Evolutionary conservation across 2,888 invertebrate genomes (phyloP).

Genomic region (Blastobasis adustella): DNA sequence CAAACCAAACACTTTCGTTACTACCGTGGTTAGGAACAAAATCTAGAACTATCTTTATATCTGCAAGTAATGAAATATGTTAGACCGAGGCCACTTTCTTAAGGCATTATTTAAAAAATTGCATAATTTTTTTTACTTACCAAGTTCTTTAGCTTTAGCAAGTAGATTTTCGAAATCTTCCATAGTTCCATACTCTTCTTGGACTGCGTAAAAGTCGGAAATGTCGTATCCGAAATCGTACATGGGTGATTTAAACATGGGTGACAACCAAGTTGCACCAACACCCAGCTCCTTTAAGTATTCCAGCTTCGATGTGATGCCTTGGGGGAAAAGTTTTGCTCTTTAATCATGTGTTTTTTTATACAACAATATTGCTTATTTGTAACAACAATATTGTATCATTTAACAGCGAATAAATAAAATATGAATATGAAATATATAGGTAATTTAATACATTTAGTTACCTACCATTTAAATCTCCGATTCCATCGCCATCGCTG

Average conservation of each 20-base stretch:
- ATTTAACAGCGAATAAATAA: no score
- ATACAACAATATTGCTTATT: no score
- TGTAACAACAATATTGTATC: no score
- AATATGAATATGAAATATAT: neutral
- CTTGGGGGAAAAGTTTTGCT: conserved; percentile 35
- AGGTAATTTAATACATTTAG: neutral
- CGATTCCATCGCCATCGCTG: conserved; percentile 83
- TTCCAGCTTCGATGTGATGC: conserved; percentile 75
- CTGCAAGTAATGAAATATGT: conserved; percentile 28
- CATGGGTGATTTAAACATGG: conserved; percentile 84
- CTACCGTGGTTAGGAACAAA: conserved; percentile 87
- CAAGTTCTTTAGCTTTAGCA: conserved; percentile 69
- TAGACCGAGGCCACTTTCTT: neutral
- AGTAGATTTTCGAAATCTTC: conserved; percentile 79
- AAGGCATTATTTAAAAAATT: neutral
- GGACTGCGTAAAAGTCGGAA: conserved; percentile 80
- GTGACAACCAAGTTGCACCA: conserved; percentile 84
- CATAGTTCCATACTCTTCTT: conserved; percentile 83
- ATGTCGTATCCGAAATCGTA: conserved; percentile 89
- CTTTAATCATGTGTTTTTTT: neutral
- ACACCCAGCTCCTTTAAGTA: conserved; percentile 81
- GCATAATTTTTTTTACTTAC: conserved; percentile 22
- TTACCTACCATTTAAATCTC: conserved; percentile 70
- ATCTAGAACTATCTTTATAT: conserved; percentile 77
- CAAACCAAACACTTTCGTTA: conserved; percentile 90